Evolutionary conservation across 2,797 vertebrate genomes (phyloP).

Genomic region (Scarus forsteni): DNA sequence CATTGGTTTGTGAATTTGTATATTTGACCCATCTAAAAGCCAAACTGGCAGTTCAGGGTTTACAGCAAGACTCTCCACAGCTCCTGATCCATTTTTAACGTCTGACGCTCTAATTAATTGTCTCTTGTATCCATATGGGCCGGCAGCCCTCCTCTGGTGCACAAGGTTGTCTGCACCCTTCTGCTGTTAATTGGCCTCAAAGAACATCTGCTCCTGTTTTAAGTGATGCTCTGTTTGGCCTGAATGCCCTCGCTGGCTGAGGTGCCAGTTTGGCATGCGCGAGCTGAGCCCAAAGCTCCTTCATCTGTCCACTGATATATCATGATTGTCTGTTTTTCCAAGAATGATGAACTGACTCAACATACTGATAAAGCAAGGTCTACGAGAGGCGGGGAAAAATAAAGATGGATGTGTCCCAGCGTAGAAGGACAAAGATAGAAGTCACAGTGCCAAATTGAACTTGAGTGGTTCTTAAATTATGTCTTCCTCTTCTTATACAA

Average conservation of each 20-base stretch:
- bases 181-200: constrained; percentile 74
- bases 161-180: constrained; percentile 60
- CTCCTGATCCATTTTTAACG: constrained; percentile 65
- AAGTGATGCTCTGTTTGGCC: constrained; percentile 63
- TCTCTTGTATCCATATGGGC: constrained; percentile 69
- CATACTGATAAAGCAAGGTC: not conserved
- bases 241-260: constrained; percentile 50
- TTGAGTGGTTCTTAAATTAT: constrained; percentile 14
- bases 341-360: constrained; percentile 17
- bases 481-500: constrained; percentile 2
- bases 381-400: constrained; percentile 1
- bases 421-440: not conserved
- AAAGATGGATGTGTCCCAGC: constrained; percentile 3
- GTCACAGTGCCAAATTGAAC: constrained; percentile 19
- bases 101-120: constrained; percentile 70
- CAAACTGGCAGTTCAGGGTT: not conserved
- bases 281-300: constrained; percentile 35
- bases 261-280: constrained; percentile 49
- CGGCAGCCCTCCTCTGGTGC: constrained; percentile 68
- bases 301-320: constrained; percentile 40
- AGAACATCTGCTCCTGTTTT: constrained; percentile 82
- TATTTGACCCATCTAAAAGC: constrained; percentile 9
- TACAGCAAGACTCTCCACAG: constrained; percentile 28
- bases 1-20: not conserved
- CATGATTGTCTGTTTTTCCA: constrained; percentile 28